Base-by-base conservation (phyloP, 2,113 vertebrate species). In the Smithornis capensis region DNA sequence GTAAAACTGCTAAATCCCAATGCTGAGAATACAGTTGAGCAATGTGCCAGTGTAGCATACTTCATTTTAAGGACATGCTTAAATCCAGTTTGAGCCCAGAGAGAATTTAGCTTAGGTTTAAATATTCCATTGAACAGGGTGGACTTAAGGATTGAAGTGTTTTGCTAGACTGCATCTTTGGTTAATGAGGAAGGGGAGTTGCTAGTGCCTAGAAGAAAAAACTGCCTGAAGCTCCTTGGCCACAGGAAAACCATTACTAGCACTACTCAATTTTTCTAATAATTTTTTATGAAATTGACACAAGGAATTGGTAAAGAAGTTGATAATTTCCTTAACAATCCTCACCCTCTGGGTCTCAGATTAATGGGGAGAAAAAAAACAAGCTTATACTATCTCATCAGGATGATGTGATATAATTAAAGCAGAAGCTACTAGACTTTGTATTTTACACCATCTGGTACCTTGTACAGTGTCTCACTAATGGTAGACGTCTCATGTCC, bases 111-210 rank as follows among this genome's bases (percentile, higher is more conserved):
- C 71, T 92, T 91, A 90, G 44, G n/a, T 92, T 91, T 88, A 92
- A 93, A 71, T 1, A 0, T 92, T 89, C 84, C 73, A 74, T 90
- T 95, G 78, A 95, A 93, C 63, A 63, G 45, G 59, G 38, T 80
- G 63, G 90, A 95, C 92, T 97, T 96, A 93, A 90, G 68, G 85
- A 96, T 83, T 82, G 73, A 84, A 95, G 56, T 83, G 60, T 95
- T 96, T 93, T 86, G 86, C 64, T 94, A 64, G 76, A 90, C 77
- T 80, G 47, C 57, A 53, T 86, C 80, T 89, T 89, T 71, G 53
- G 49, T 90, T 93, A 93, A 83, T 78, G 83, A 95, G 62, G 29
- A 88, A 73, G 74, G 53, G 91, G n/a, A 62, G 19, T 63, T 81
- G 63, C 47, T 79, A 85, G 42, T 45, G 38, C 57, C 74, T 79